Base-by-base conservation (phyloP, 2,113 vertebrate species). In the Brachyhypopomus occidentalis region DNA sequence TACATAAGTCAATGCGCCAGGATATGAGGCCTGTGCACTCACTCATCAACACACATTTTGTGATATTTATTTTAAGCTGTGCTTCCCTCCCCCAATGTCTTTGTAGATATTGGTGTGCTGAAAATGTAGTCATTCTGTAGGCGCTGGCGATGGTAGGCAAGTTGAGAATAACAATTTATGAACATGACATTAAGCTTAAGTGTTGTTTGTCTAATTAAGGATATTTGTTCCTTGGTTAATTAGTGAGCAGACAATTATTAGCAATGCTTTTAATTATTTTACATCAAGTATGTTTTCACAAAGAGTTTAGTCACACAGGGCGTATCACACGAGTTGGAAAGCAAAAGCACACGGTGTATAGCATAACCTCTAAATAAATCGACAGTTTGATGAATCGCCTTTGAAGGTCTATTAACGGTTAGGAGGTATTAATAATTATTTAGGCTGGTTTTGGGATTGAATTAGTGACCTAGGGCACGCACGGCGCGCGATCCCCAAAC, bases 381-480 rank as follows among this genome's bases (percentile, higher is more conserved):
- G 91, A 92, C 90, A 86, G 88, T 85, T 91, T 93, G 92, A 93
- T 92, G 87, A 93, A 93, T 94, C 89, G 89, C 89, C 91, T 82
- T 79, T 84, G 87, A 88, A 86, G 85, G 38, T 90, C 91, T 87
- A 87, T 91, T 89, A 88, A 91, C 86, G 84, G 90, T 92, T 91
- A 86, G 84, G 72, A 89, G 90, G 88, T 90, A 84, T 91, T 92
- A 90, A 92, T 91, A 93, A 92, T 92, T 92, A 92, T 91, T 89
- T 88, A 84, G 81, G 85, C 85, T 86, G 91, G 89, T 90, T 86
- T 89, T 83, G 82, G 90, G 91, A 93, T 93, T 89, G 92, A 93
- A 92, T 92, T 87, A 91, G 85, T 92, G 92, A 93, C 92, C 92
- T 60, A 45, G 88, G 90, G 87, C 89, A 70, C 75, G 80, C 70